These are phyloP conservation scores for Zosterops japonicus DNA, from an alignment of 2,113 vertebrate species.

Conservation along the genomic window DNA sequence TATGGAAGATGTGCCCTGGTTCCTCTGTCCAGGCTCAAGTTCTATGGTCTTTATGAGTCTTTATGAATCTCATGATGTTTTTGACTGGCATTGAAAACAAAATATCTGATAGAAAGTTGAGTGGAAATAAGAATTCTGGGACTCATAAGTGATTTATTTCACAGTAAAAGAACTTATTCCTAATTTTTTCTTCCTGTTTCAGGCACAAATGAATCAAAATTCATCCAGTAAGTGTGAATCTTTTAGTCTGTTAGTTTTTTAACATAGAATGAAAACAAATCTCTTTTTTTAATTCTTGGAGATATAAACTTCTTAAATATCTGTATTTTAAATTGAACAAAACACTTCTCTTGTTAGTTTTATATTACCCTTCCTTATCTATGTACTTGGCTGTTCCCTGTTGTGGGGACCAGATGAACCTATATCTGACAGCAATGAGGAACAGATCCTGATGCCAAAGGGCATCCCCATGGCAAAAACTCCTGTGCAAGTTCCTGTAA, in stretches of 20 bases:
- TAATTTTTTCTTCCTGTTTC: conserved; percentile 60
- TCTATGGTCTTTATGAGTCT: not conserved
- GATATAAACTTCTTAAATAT: not conserved
- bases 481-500: not conserved
- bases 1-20: not conserved
- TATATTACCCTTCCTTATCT: not conserved
- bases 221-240: conserved; percentile 89
- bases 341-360: not conserved
- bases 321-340: not conserved
- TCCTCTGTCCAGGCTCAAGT: not conserved
- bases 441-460: not conserved
- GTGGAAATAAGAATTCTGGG: not conserved
- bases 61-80: not conserved
- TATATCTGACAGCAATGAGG: not conserved
- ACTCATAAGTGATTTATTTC: not conserved
- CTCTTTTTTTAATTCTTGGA: not conserved
- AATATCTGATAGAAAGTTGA: not conserved
- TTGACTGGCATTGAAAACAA: not conserved
- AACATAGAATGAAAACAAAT: not conserved
- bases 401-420: not conserved
- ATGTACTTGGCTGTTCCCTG: not conserved
- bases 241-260: not conserved
- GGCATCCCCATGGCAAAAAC: not conserved
- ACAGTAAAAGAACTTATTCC: not conserved
- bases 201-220: conserved; percentile 93